Conservation (phyloP, 1,140 invertebrate genomes). For the Trachymyrmex septentrionalis region DNA sequence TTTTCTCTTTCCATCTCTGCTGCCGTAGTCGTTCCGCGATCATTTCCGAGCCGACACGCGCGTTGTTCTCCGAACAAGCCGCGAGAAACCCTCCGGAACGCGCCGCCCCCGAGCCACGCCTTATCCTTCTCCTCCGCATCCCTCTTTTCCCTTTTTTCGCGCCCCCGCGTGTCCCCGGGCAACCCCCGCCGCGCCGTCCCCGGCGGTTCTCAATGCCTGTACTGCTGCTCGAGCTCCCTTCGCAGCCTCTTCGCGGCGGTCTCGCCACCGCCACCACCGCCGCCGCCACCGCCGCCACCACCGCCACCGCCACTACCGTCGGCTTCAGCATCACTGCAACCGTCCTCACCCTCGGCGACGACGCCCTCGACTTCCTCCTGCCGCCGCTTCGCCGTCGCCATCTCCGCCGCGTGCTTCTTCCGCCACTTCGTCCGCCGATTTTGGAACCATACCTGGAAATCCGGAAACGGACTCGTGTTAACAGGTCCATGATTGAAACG, state of each 20-base stretch:
- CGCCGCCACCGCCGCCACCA: constrained; percentile 87
- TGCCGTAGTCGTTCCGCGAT: constrained; percentile 52
- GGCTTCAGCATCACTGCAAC: constrained; percentile 90
- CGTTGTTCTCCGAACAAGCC: constrained; percentile 53
- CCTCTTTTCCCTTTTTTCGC: constrained; percentile 39
- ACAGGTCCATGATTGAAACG: constrained; percentile 5
- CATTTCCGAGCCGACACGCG: constrained; percentile 58
- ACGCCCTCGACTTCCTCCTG: constrained; percentile 96
- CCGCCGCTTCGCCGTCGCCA: constrained; percentile 98
- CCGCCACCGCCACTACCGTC: constrained; percentile 90
- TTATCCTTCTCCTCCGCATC: constrained; percentile 59
- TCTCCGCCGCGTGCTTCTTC: constrained; percentile 99
- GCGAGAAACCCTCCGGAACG: constrained; percentile 49
- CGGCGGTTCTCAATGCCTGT: constrained; percentile 81
- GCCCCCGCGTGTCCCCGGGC: constrained; percentile 78
- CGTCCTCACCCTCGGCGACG: constrained; percentile 89
- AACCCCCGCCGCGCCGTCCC: constrained; percentile 53
- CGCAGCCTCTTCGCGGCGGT: constrained; percentile 65
- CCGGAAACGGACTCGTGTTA: constrained; percentile 27
- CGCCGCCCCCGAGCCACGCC: constrained; percentile 61
- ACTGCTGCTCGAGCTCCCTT: constrained; percentile 87
- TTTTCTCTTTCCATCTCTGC: not conserved
- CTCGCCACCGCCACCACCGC: constrained; percentile 60
- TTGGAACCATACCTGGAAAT: constrained; percentile 98
- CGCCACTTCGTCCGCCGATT: constrained; percentile 99